Percentiles rank a stretch among this genome's conserved stretches.
Evolutionary conservation across 1,140 invertebrate genomes (phyloP).

Genomic region (Prorops nasuta): DNA sequence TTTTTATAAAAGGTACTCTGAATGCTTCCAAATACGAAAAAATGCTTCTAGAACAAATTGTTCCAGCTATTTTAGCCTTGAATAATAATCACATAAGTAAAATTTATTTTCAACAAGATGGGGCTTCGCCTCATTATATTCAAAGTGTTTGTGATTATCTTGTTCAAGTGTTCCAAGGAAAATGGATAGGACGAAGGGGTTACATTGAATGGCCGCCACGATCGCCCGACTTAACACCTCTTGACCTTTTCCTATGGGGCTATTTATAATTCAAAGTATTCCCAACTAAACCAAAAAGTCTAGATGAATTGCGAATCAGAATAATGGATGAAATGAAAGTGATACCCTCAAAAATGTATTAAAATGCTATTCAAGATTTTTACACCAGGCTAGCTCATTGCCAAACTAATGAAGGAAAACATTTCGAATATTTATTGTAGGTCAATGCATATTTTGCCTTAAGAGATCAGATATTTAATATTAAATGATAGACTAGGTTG

Average conservation of each 20-base stretch:
- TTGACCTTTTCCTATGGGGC: background rate
- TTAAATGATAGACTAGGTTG: too few species aligned
- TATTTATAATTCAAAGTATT: background rate
- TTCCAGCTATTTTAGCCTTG: background rate
- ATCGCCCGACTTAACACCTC: too few species aligned
- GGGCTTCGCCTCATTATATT: background rate
- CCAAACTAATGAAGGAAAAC: too few species aligned
- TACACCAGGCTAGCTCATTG: too few species aligned
- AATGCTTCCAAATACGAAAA: constrained; percentile 20
- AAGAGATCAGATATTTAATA: too few species aligned
- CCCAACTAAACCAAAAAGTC: background rate
- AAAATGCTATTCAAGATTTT: too few species aligned
- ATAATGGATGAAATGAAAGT: background rate
- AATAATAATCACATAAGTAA: background rate
- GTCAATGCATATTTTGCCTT: too few species aligned
- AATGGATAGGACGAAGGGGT: too few species aligned
- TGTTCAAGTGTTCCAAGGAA: too few species aligned
- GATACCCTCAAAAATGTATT: too few species aligned
- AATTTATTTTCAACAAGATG: background rate
- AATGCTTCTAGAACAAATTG: constrained; percentile 17
- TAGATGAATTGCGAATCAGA: background rate
- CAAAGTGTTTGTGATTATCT: background rate
- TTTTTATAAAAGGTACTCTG: constrained; percentile 24
- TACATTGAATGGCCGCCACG: too few species aligned
- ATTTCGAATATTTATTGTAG: too few species aligned